Evolutionary conservation across 2,113 vertebrate species (phyloP).

Genomic region (Hemichromis elongatus): DNA sequence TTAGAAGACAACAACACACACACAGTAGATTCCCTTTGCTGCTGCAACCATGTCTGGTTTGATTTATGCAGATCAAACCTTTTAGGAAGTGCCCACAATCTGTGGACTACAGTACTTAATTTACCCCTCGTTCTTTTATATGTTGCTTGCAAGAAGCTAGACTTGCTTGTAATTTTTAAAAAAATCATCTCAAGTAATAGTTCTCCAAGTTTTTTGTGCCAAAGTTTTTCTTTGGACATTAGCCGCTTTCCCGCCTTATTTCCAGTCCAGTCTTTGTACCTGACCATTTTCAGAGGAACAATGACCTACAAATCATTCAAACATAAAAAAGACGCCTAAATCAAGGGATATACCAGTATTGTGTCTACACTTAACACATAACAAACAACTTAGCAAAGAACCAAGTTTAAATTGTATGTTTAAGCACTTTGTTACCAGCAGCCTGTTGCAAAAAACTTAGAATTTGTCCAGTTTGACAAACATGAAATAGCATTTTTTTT

Average conservation of each 20-base stretch:
- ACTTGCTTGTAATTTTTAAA: background rate
- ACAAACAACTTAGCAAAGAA: background rate
- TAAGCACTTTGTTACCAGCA: background rate
- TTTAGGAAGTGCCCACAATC: background rate
- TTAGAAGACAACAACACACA: background rate
- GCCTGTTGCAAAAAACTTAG: background rate
- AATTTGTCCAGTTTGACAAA: background rate
- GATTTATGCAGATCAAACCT: background rate
- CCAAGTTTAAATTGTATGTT: background rate
- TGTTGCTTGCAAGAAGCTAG: background rate
- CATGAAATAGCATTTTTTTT: background rate
- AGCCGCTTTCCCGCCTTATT: background rate
- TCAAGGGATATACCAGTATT: too few species aligned
- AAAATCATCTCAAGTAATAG: background rate
- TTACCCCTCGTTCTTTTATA: background rate
- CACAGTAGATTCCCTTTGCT: constrained; percentile 2
- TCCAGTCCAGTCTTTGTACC: background rate
- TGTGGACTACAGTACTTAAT: background rate
- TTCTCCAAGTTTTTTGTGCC: background rate
- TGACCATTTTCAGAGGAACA: background rate
- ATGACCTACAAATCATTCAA: background rate
- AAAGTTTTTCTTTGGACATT: background rate
- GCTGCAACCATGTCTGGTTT: background rate
- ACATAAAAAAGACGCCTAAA: background rate
- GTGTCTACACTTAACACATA: too few species aligned